These are phyloP conservation scores for Gallinago jamesoni DNA, from an alignment of 2,113 vertebrate species.

Conservation along the genomic window DNA sequence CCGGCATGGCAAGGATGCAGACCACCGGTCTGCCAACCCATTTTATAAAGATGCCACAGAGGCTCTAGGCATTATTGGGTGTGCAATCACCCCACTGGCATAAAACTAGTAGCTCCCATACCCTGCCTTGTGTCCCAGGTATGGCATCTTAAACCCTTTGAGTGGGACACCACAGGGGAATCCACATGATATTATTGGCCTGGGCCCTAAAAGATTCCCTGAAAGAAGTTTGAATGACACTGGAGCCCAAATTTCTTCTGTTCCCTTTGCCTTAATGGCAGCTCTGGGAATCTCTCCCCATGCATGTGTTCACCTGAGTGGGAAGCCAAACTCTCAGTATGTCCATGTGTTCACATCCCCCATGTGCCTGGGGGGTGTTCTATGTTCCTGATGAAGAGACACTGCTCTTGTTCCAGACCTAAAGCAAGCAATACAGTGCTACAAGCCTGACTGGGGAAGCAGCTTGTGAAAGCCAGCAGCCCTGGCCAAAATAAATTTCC, in stretches of 20 bases:
- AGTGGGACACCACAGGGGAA: background rate
- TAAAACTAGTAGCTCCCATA: background rate
- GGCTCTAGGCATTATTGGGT: rapidly evolving
- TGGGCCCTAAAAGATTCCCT: background rate
- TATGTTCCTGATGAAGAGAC: background rate
- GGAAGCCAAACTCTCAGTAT: background rate
- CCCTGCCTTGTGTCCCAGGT: no score
- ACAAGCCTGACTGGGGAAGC: background rate
- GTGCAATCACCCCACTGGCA: background rate
- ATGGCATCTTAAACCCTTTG: background rate
- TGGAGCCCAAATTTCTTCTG: background rate
- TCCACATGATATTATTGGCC: background rate
- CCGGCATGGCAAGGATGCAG: background rate
- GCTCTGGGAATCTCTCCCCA: background rate
- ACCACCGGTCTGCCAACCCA: rapidly evolving
- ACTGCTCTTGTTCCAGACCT: background rate
- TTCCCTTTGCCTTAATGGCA: background rate
- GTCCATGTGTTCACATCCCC: no score
- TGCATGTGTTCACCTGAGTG: background rate
- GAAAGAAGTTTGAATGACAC: background rate
- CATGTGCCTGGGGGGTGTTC: background rate
- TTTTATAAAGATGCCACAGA: background rate
- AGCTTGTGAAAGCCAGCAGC: background rate
- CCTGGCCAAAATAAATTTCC: background rate
- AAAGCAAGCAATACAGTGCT: background rate